phyloP scores from a whole-genome alignment of 1,140 invertebrate genomes.

The Drosophila hydei region DNA sequence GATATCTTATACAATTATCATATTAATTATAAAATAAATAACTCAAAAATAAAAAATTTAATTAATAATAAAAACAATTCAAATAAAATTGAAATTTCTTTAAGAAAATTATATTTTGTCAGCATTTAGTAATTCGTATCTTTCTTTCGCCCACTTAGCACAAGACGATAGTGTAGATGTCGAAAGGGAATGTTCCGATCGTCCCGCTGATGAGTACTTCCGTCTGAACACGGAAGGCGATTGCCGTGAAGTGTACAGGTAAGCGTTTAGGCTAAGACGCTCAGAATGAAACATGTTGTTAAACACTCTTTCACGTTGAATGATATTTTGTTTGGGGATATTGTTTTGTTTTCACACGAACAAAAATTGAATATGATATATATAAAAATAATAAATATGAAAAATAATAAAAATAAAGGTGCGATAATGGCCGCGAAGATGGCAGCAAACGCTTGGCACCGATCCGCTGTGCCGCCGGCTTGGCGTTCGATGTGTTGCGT shows the following conservation, averaged over 20 bases:
- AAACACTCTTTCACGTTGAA: neutral
- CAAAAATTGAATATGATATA: constrained; percentile 16
- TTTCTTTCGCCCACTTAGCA: constrained; percentile 64
- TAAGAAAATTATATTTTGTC: too few relatives aligned
- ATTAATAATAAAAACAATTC: too few relatives aligned
- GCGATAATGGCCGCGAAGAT: constrained; percentile 94
- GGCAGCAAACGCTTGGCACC: constrained; percentile 93
- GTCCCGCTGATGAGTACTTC: constrained; percentile 95
- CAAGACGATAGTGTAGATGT: constrained; percentile 87
- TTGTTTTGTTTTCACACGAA: constrained; percentile 31
- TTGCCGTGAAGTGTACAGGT: constrained; percentile 96
- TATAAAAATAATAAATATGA: neutral
- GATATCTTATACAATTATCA: too few relatives aligned
- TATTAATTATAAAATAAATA: too few relatives aligned
- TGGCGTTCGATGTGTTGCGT: constrained; percentile 96
- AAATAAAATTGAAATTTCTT: too few relatives aligned
- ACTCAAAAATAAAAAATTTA: too few relatives aligned
- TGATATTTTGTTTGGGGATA: constrained; percentile 20
- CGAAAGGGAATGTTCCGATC: constrained; percentile 93
- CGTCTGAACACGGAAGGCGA: constrained; percentile 92
- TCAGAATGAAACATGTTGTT: constrained; percentile 28
- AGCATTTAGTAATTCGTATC: neutral
- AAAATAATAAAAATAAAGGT: constrained; percentile 86
- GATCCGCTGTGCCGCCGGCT: constrained; percentile 93
- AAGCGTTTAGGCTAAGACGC: constrained; percentile 66